Percentiles rank a stretch among this genome's conserved stretches.
phyloP scores from a whole-genome alignment of 2,113 vertebrate species.

The Podarcis raffonei region DNA sequence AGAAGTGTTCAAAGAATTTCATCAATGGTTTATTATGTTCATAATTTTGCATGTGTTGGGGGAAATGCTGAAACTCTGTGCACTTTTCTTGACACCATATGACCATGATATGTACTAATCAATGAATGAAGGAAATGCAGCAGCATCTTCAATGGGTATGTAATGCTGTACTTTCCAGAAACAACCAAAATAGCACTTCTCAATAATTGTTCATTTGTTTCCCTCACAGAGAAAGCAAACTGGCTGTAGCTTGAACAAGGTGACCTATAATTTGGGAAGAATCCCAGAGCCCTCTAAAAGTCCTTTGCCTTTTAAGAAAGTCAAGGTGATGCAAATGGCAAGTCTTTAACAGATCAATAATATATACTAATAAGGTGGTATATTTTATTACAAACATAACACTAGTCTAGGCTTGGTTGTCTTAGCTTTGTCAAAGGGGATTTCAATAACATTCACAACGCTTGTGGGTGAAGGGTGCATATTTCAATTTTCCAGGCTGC shows the following conservation, averaged over 20 bases:
- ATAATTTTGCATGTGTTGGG: too few species aligned
- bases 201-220: not conserved
- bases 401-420: not conserved
- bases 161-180: not conserved
- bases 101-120: not conserved
- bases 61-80: not conserved
- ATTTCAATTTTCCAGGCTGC: slow-evolving; percentile 10
- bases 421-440: not conserved
- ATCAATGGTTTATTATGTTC: not conserved
- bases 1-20: not conserved
- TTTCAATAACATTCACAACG: not conserved
- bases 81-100: not conserved
- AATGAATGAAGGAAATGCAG: not conserved
- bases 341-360: not conserved
- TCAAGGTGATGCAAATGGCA: not conserved
- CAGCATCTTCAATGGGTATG: not conserved
- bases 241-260: not conserved
- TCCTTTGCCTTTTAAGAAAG: not conserved
- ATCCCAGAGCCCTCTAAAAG: not conserved
- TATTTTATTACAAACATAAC: not conserved
- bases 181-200: not conserved
- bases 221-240: not conserved
- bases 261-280: not conserved
- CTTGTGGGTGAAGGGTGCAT: not conserved
- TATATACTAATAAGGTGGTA: not conserved